Conservation (phyloP, 2,888 invertebrate genomes). For the Andrena camellia region DNA sequence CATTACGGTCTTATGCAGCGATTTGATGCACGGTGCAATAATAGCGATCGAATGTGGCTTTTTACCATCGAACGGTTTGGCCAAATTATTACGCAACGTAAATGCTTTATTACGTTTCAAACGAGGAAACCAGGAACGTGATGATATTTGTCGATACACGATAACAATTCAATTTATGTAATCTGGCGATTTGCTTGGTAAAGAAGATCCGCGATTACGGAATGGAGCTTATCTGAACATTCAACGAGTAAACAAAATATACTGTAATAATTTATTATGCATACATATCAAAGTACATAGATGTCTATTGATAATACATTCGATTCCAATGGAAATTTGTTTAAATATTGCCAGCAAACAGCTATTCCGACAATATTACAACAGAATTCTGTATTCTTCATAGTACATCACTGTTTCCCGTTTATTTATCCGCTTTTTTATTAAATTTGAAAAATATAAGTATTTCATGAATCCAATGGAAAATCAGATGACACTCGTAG, state of each 20-base stretch:
- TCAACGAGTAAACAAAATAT: conserved; percentile 13
- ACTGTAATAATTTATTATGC: conserved; percentile 39
- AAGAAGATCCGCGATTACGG: conserved; percentile 39
- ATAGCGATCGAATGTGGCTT: conserved; percentile 17
- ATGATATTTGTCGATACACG: conserved; percentile 38
- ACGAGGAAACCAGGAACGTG: conserved; percentile 29
- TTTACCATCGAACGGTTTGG: conserved; percentile 30
- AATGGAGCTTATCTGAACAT: conserved; percentile 15
- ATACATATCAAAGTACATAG: too few species aligned
- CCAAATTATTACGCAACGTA: conserved; percentile 35
- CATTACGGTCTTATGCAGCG: conserved; percentile 17
- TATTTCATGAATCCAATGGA: background rate
- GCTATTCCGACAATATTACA: background rate
- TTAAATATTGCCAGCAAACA: conserved; percentile 9
- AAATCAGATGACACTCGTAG: background rate
- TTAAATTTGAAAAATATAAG: background rate
- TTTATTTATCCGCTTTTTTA: background rate
- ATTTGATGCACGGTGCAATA: conserved; percentile 23
- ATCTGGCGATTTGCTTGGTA: conserved; percentile 37
- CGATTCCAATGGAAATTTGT: conserved; percentile 1
- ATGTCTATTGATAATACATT: conserved; percentile 25
- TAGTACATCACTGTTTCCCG: background rate
- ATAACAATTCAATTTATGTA: conserved; percentile 53
- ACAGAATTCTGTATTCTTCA: background rate
- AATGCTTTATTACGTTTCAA: conserved; percentile 34